phyloP scores from a whole-genome alignment of 2,797 vertebrate species.

The Pipistrellus pygmaeus region DNA sequence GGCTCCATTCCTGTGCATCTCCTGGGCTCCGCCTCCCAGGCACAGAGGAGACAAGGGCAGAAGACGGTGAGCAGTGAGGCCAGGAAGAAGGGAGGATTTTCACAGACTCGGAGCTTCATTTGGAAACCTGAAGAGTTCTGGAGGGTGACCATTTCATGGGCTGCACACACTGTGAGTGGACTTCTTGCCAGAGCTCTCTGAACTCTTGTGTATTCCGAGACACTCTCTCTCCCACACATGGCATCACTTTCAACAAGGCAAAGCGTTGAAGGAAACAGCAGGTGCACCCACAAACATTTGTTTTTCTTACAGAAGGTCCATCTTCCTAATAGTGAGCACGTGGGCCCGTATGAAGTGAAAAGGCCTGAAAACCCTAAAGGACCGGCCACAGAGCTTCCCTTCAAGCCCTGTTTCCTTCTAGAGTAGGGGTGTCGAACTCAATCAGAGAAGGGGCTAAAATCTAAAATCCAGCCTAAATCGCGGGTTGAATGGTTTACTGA shows the following conservation, averaged over 20 bases:
- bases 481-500: too few species aligned
- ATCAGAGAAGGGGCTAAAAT: too few species aligned
- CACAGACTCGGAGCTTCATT: not conserved
- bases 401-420: not conserved
- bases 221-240: not conserved
- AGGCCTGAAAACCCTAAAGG: not conserved
- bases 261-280: not conserved
- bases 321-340: not conserved
- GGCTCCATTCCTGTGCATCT: not conserved
- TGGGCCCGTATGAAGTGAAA: not conserved
- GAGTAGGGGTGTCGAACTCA: too few species aligned
- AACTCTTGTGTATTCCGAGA: not conserved
- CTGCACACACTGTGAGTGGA: not conserved
- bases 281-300: not conserved
- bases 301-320: not conserved
- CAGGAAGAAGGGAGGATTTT: not conserved
- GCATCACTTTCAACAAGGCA: not conserved
- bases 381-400: too few species aligned
- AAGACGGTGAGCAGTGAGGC: not conserved
- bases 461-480: too few species aligned
- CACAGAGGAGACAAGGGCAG: not conserved
- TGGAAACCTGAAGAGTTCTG: not conserved
- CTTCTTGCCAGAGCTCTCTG: not conserved
- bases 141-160: too few species aligned
- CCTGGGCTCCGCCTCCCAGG: not conserved